A percentile compares a stretch with the other conserved stretches of the same genome.
Evolutionary conservation across 2,113 vertebrate species (phyloP).

Genomic region (Paradoxurus hermaphroditus): DNA sequence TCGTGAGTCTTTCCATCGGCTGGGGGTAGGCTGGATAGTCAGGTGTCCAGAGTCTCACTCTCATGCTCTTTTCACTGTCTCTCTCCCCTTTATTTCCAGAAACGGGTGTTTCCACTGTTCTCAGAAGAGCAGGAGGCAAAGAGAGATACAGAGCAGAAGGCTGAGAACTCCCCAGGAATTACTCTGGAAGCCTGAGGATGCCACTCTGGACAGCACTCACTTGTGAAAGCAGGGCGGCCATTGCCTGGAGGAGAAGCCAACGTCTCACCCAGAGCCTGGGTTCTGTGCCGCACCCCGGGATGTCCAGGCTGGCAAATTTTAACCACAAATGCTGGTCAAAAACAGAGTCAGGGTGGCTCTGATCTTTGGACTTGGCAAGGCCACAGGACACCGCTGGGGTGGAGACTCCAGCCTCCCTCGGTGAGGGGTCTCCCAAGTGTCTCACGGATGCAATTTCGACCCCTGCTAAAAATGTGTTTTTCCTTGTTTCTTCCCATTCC

Average conservation of each 20-base stretch:
- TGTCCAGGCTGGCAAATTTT: not conserved
- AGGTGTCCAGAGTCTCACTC: not conserved
- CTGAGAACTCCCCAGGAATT: not conserved
- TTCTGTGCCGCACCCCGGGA: not conserved
- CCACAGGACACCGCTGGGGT: not conserved
- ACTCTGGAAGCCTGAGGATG: not conserved
- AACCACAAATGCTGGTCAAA: not conserved
- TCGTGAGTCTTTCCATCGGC: fast-evolving
- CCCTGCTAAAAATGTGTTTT: not conserved
- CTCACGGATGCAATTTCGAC: not conserved
- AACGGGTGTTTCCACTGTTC: not conserved
- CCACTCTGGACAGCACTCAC: not conserved
- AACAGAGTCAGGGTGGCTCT: not conserved
- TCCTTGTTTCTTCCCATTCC: not conserved
- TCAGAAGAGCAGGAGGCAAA: not conserved
- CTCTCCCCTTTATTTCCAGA: not conserved
- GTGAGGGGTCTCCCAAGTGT: not conserved
- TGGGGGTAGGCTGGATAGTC: not conserved
- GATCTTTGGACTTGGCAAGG: not conserved
- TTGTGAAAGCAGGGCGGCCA: not conserved
- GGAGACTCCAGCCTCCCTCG: not conserved
- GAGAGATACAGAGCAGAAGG: not conserved
- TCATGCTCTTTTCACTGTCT: not conserved
- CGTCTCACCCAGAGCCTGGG: not conserved
- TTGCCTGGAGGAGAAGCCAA: not conserved